These are phyloP conservation scores for Bolinopsis microptera DNA, from an alignment of 37 sponge, comb jelly and placozoan species.

Conservation along the genomic window DNA sequence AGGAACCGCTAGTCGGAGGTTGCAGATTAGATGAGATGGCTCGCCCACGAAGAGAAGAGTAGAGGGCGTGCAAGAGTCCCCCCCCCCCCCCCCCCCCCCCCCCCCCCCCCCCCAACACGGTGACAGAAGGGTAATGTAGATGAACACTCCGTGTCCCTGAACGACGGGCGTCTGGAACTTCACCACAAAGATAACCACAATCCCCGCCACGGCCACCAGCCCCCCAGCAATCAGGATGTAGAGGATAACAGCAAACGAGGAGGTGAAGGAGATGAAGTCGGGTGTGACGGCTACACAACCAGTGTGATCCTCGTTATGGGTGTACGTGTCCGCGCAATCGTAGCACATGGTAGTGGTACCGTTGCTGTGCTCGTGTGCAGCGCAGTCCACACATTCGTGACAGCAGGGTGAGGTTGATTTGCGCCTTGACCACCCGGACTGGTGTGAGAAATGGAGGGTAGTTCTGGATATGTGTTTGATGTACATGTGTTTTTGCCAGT, in stretches of 20 bases:
- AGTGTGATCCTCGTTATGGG: constrained; percentile 22
- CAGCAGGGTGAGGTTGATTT: constrained; percentile 42
- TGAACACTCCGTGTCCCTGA: constrained; percentile 46
- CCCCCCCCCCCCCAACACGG: not conserved
- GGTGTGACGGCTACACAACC: constrained; percentile 6
- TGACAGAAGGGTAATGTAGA: constrained; percentile 24
- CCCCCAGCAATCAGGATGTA: not conserved
- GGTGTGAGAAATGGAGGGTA: too few species aligned
- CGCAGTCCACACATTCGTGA: constrained; percentile 63
- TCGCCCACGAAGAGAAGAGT: constrained; percentile 12
- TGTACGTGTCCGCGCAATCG: not conserved
- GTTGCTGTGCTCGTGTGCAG: not conserved
- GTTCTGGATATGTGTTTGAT: too few species aligned
- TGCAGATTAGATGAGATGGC: not conserved
- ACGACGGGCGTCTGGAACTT: constrained; percentile 46
- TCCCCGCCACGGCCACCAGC: not conserved
- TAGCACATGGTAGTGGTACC: not conserved
- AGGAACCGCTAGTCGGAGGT: not conserved
- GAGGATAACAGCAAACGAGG: not conserved
- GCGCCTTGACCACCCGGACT: too few species aligned
- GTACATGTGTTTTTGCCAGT: not conserved
- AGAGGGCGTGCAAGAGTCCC: too few species aligned
- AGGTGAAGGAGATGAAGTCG: constrained; percentile 17
- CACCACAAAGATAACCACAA: not conserved
- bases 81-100: too few species aligned